Conservation (phyloP, 2,113 vertebrate genomes). For the Glaucidium brasilianum region DNA sequence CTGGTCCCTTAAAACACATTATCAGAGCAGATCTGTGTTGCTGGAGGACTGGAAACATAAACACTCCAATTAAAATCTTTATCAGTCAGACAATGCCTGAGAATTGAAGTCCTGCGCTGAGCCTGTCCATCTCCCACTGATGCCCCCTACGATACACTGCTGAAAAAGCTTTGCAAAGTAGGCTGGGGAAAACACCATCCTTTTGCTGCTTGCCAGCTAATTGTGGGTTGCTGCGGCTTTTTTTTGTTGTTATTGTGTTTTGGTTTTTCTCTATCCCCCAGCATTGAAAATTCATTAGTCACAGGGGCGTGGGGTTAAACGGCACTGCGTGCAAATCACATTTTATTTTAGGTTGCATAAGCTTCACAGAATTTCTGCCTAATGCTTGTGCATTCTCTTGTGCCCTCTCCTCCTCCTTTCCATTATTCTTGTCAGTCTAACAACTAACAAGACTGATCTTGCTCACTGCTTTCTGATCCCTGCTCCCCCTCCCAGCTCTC, state of each 20-base stretch:
- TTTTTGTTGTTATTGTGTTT: neutral
- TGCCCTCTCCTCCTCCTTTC: constrained; percentile 20
- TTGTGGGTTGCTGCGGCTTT: neutral
- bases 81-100: constrained; percentile 6
- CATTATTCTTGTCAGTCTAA: neutral
- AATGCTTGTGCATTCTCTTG: neutral
- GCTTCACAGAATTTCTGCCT: neutral
- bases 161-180: neutral
- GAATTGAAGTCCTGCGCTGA: neutral
- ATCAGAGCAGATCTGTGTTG: constrained; percentile 25
- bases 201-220: neutral
- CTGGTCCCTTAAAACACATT: constrained; percentile 6
- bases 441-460: neutral
- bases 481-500: neutral
- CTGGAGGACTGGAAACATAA: constrained; percentile 29
- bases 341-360: neutral
- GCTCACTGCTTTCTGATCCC: neutral
- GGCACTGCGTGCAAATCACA: neutral
- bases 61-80: constrained; percentile 60
- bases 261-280: neutral
- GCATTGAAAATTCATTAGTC: neutral
- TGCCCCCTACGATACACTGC: neutral
- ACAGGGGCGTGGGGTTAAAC: constrained; percentile 1
- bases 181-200: rapidly evolving
- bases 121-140: neutral